Evolutionary conservation across 2,888 invertebrate genomes (phyloP).

Genomic region (Caradrina kadenii): DNA sequence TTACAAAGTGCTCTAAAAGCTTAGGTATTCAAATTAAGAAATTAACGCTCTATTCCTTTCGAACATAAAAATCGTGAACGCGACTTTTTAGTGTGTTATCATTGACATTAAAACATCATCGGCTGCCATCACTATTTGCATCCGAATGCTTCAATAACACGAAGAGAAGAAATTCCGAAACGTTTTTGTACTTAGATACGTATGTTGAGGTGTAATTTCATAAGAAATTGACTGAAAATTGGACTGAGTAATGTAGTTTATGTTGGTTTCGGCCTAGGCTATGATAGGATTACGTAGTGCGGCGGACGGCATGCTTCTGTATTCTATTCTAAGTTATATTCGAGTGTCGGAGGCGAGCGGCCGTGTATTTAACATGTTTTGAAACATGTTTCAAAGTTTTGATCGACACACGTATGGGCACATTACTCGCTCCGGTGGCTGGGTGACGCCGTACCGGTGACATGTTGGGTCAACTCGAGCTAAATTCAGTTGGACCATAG

Average conservation of each 20-base stretch:
- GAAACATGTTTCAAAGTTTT: conserved; percentile 38
- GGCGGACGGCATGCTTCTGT: conserved; percentile 87
- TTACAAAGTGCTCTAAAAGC: conserved; percentile 71
- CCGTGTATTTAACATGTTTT: conserved; percentile 55
- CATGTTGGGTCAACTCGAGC: no score
- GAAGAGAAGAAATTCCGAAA: conserved; percentile 75
- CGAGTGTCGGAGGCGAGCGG: conserved; percentile 75
- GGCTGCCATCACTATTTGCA: conserved; percentile 57
- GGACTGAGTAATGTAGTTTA: conserved; percentile 89
- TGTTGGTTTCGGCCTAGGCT: conserved; percentile 87
- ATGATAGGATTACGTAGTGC: conserved; percentile 86
- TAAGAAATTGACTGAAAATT: conserved; percentile 90
- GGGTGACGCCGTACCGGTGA: not conserved
- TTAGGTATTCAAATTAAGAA: conserved; percentile 74
- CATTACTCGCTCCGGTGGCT: not conserved
- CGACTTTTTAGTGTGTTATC: conserved; percentile 53
- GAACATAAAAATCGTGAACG: conserved; percentile 46
- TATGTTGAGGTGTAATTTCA: conserved; percentile 85
- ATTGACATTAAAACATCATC: conserved; percentile 57
- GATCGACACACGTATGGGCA: conserved; percentile 24
- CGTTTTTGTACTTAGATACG: conserved; percentile 86
- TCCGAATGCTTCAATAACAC: conserved; percentile 66
- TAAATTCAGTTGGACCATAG: no score
- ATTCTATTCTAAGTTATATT: conserved; percentile 74
- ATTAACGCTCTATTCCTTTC: conserved; percentile 68